These are phyloP conservation scores for Urosaurus nigricauda DNA, from an alignment of 2,797 vertebrate genomes.

Conservation along the genomic window DNA sequence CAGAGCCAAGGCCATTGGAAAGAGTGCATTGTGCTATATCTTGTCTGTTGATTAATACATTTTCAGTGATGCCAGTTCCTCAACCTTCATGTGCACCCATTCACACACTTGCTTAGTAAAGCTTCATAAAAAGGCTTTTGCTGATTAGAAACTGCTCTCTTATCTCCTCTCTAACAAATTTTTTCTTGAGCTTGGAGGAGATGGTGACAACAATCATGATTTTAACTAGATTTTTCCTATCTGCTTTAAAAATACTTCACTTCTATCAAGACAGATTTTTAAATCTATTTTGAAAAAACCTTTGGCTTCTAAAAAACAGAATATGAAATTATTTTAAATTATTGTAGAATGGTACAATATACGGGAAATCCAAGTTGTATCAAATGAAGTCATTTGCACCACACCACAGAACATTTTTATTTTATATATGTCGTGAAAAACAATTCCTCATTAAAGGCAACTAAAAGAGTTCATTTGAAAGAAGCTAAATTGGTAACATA, in stretches of 20 bases:
- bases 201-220: background rate
- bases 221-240: conserved; percentile 37
- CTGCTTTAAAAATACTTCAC: conserved; percentile 2
- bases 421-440: background rate
- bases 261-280: background rate
- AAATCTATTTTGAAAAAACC: conserved; percentile 33
- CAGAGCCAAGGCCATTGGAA: conserved; percentile 75
- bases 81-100: conserved; percentile 61
- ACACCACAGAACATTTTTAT: conserved; percentile 17
- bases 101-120: conserved; percentile 59
- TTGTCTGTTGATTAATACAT: conserved; percentile 77
- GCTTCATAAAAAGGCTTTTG: conserved; percentile 55
- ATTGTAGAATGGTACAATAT: conserved; percentile 3
- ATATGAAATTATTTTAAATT: conserved; percentile 42
- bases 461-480: background rate
- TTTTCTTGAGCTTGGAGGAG: conserved; percentile 34
- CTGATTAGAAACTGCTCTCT: conserved; percentile 40
- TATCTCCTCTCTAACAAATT: conserved; percentile 12
- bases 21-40: conserved; percentile 73
- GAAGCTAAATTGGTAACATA: background rate
- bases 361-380: conserved; percentile 49
- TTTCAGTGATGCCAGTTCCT: conserved; percentile 71
- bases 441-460: background rate
- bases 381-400: conserved; percentile 29
- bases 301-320: conserved; percentile 28